Evolutionary conservation across 2,113 vertebrate genomes (phyloP), one percentile per base, ranked within the genome.

Genomic region (Tupaia chinensis): DNA sequence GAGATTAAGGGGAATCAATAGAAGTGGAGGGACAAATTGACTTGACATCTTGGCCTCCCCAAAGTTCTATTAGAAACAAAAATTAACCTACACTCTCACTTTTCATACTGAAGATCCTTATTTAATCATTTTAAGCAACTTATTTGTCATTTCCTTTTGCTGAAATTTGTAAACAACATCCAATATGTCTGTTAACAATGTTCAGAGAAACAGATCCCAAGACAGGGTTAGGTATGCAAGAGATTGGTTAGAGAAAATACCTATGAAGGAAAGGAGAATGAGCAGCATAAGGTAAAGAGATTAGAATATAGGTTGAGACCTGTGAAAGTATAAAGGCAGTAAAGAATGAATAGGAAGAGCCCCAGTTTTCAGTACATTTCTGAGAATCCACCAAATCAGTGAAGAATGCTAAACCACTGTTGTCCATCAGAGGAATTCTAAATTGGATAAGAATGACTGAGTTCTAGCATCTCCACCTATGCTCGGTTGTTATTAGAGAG

Each of bases 61-160:
- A 66, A 79, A 82, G 27, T 66, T 76, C 17, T 89, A 3, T 78
- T 65, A 84, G 27, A 93, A 89, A 63, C 22, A 77, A 89, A 70
- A 25, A 5, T 65, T 84, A 44, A 0, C 9, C 60, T 89, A 27
- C 78, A 20, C 11, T 76, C 77, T 88, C 25, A 76, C 27, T 74
- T 92, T 84, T 83, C 19, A 20, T 11, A 19, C 27, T 66, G 32
- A 86, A 1, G 2, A 63, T 56, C 25, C 60, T 86, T 74, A 29
- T 90, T 68, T 68, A 80, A 60, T 74, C 53, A 74, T 93, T 90
- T 25, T 90, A n/a, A 58, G 93, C 23, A 89, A n/a, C 29, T 70
- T 70, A n/a, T 15, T 15, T 92, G 5, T 83, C 16, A 76, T 88
- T 87, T 91, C 82, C 70, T 88, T 91, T 83, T 92, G 63, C 78